Evolutionary conservation across 1,140 invertebrate species (phyloP).

Genomic region (Pseudomyrmex sp.): DNA sequence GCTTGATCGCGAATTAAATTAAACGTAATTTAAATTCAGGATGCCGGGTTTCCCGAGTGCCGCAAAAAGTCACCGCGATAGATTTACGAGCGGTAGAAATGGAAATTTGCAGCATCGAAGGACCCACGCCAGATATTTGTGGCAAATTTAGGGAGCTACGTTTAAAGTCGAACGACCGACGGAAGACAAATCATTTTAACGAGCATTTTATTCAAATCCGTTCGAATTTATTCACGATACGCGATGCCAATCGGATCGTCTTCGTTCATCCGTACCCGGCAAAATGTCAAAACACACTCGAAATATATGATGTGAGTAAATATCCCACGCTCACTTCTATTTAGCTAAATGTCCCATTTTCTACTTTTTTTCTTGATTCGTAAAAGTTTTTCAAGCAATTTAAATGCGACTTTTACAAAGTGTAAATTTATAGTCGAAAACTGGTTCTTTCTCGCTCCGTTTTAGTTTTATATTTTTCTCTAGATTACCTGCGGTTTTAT

Average conservation of each 20-base stretch:
- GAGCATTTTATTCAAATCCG: conserved; percentile 47
- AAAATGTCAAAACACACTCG: conserved; percentile 32
- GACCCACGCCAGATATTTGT: conserved; percentile 13
- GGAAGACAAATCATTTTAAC: conserved; percentile 47
- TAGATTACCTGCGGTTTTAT: too few species aligned
- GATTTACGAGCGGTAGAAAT: conserved; percentile 44
- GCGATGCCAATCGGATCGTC: conserved; percentile 26
- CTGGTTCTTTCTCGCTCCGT: too few species aligned
- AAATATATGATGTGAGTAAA: not conserved
- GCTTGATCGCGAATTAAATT: conserved; percentile 36
- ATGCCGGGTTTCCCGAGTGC: conserved; percentile 32
- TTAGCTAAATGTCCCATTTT: too few species aligned
- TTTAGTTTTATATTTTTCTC: too few species aligned
- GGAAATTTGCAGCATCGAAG: conserved; percentile 23
- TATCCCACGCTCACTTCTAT: not conserved
- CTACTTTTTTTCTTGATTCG: too few species aligned
- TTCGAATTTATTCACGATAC: conserved; percentile 10
- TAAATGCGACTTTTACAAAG: not conserved
- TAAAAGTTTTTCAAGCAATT: too few species aligned
- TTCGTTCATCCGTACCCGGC: conserved; percentile 12
- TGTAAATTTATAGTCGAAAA: too few species aligned
- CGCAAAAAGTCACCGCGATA: conserved; percentile 32
- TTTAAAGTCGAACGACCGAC: conserved; percentile 39
- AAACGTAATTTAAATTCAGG: conserved; percentile 44
- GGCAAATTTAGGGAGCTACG: conserved; percentile 9